Percentiles rank a stretch among this genome's conserved stretches.
phyloP scores from a whole-genome alignment of 2,113 vertebrate species.

The Neofelis nebulosa region DNA sequence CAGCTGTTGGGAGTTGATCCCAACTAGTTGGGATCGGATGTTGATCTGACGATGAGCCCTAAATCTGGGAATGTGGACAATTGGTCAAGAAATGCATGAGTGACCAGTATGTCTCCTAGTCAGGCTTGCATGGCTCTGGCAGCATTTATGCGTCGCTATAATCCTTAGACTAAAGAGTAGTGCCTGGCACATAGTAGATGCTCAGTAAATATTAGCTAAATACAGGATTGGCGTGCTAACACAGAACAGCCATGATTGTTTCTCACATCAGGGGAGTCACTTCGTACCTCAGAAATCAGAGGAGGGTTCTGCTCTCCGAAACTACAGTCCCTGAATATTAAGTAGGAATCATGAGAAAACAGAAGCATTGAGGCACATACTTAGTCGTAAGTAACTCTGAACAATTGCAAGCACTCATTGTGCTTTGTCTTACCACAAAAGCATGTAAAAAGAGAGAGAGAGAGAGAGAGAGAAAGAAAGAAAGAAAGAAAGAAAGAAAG shows the following conservation, averaged over 20 bases:
- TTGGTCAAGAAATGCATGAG: neutral
- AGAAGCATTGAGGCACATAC: neutral
- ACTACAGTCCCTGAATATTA: neutral
- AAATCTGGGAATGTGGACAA: neutral
- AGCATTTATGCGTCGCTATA: neutral
- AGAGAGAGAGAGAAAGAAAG: neutral
- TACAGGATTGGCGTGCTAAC: neutral
- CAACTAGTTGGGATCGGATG: neutral
- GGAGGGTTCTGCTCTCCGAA: neutral
- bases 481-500: no score
- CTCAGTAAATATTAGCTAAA: neutral
- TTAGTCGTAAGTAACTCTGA: neutral
- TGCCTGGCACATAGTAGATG: neutral
- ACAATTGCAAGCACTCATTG: neutral
- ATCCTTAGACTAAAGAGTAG: neutral
- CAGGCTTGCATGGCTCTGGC: neutral
- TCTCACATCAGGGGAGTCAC: neutral
- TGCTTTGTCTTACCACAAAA: slow-evolving; percentile 12
- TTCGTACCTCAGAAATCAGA: neutral
- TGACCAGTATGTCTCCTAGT: neutral
- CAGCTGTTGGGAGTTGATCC: neutral
- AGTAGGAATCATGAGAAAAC: neutral
- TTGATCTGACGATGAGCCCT: neutral
- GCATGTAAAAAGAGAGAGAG: neutral
- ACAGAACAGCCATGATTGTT: neutral